A percentile compares a stretch with the other conserved stretches of the same genome.
These are phyloP conservation scores for Dioctria rufipes DNA, from an alignment of 2,888 invertebrate species.

Conservation along the genomic window DNA sequence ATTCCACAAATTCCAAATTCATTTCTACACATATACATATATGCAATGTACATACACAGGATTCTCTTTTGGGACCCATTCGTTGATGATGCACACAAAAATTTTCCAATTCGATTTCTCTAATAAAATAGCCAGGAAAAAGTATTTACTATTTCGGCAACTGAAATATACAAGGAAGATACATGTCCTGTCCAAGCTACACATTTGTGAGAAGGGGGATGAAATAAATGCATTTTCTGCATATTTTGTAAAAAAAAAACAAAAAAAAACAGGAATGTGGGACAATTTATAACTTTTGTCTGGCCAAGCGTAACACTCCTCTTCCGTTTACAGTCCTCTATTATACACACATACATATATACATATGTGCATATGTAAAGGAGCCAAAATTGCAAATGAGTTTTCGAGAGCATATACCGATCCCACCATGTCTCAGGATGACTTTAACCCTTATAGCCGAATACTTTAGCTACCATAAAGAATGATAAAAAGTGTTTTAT, in stretches of 20 bases:
- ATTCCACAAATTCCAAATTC: too few relatives aligned
- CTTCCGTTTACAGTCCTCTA: background rate
- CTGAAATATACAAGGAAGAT: background rate
- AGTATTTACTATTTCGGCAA: background rate
- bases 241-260: constrained; percentile 12
- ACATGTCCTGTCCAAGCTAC: background rate
- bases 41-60: too few relatives aligned
- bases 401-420: constrained; percentile 20
- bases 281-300: constrained; percentile 39
- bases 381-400: constrained; percentile 39
- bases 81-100: constrained; percentile 27
- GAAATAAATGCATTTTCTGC: constrained; percentile 40
- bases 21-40: too few relatives aligned
- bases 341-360: too few relatives aligned
- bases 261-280: constrained; percentile 22
- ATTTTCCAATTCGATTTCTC: constrained; percentile 33
- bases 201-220: background rate
- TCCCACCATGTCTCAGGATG: constrained; percentile 3
- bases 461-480: constrained; percentile 13
- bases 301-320: constrained; percentile 30
- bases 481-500: constrained; percentile 38
- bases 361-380: background rate
- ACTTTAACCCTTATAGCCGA: too few relatives aligned
- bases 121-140: constrained; percentile 17
- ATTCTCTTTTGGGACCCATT: background rate